Conservation (phyloP, 2,797 vertebrate genomes). For the Mormyrops attenuatus region DNA sequence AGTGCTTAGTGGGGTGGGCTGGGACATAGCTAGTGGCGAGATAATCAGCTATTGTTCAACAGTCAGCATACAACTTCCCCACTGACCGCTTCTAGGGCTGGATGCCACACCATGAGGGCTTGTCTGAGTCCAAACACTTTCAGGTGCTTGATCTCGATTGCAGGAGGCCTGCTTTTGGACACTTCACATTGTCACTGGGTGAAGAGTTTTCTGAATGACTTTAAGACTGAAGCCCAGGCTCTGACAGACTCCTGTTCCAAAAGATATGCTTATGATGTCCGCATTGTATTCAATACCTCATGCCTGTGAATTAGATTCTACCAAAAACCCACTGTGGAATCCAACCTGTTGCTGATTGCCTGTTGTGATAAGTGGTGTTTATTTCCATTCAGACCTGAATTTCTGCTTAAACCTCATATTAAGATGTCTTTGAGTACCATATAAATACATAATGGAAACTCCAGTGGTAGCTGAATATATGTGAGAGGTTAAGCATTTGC, state of each 20-base stretch:
- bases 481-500: not conserved
- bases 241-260: not conserved
- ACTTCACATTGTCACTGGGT: not conserved
- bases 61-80: constrained; percentile 19
- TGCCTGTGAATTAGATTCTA: not conserved
- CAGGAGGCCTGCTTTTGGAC: not conserved
- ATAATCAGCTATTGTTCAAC: constrained; percentile 46
- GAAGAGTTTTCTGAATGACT: not conserved
- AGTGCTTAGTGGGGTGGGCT: not conserved
- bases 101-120: not conserved
- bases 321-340: not conserved
- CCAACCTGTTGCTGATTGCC: not conserved
- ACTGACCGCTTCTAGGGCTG: constrained; percentile 20
- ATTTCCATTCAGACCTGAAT: not conserved
- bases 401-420: not conserved
- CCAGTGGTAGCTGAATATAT: not conserved
- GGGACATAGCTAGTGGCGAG: constrained; percentile 33
- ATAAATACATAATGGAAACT: not conserved
- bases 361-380: not conserved
- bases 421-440: not conserved
- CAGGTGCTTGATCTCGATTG: not conserved
- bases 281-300: not conserved
- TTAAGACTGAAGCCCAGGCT: not conserved
- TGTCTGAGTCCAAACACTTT: not conserved
- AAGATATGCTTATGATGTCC: not conserved